Evolutionary conservation across 1,140 invertebrate genomes (phyloP), one percentile per base, ranked within the genome.

Genomic region (Cardiocondyla obscurior): DNA sequence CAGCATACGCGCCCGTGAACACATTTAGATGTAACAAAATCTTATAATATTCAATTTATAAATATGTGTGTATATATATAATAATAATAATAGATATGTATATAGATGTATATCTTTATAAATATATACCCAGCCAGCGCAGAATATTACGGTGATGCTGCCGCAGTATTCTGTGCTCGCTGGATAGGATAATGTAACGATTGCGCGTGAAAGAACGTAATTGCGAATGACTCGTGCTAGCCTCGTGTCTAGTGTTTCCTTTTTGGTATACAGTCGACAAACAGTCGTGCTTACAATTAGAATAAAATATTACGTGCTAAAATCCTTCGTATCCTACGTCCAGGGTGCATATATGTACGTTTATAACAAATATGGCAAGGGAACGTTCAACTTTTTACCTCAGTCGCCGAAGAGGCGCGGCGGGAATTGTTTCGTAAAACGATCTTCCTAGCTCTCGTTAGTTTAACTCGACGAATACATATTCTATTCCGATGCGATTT

Each of bases 361-460:
- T 36, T 55, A 42, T 60, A 60, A 85, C 39, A 73, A 74, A 83
- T 73, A 82, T 82, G 83, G 83, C 83, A 84, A 84, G 83, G 74
- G 12, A 79, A 51, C 10, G 36, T 79, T 22, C 53, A 79, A 33
- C 16, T 67, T 22, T 77, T 22, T 77, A 53, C 16, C 12, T 79
- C 62, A 67, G 46, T 79, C 62, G n/a, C 16, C 22, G 30, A 44
- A 28, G 62, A 51, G 25, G 22, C 22, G 33, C 46, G 10, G 7
- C 28, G 12, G 36, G n/a, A n/a, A 42, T 39, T 53, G n/a, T 7
- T 67, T 28, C 30, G 19, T 39, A 6, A 53, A 19, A 65, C 36
- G 6, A 36, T 44, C 8, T 19, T 3, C 10, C 6, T 25, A 10
- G 4, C 19, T 51, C 19, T 30, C 3, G 14, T n/a, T 16, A n/a